A percentile compares a stretch with the other conserved stretches of the same genome.
These are phyloP conservation scores for Corynorhinus townsendii DNA, from an alignment of 2,113 vertebrate genomes.

Conservation along the genomic window DNA sequence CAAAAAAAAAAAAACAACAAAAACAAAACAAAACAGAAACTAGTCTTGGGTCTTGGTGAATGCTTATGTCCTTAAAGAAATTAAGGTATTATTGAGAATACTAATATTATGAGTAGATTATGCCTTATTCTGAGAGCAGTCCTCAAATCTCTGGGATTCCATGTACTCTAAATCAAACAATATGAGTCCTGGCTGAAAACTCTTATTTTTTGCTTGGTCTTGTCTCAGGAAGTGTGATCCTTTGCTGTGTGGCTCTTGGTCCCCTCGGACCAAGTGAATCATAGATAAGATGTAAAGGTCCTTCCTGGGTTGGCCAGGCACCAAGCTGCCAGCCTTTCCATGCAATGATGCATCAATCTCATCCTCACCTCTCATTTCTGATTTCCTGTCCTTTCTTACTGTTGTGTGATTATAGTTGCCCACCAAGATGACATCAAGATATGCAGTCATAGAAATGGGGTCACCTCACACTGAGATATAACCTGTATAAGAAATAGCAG, in stretches of 20 bases:
- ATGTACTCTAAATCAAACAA: neutral
- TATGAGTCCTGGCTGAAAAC: neutral
- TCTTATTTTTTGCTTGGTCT: neutral
- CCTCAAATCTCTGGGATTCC: neutral
- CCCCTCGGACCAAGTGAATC: neutral
- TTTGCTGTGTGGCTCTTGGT: neutral
- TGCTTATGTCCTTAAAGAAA: neutral
- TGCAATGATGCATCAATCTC: fast-evolving
- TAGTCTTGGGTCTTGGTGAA: neutral
- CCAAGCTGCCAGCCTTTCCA: neutral
- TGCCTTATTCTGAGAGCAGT: neutral
- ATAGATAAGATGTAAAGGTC: neutral
- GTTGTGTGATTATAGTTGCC: neutral
- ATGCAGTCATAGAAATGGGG: neutral
- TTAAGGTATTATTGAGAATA: neutral
- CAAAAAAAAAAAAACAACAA: neutral
- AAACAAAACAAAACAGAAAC: too few relatives aligned
- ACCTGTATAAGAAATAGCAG: neutral
- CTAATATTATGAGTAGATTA: neutral
- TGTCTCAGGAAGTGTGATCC: fast-evolving
- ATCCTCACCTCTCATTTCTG: neutral
- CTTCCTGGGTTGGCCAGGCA: neutral
- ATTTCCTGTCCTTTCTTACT: neutral
- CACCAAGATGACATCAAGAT: neutral
- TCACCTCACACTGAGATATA: neutral